Percentiles rank a stretch among this genome's conserved stretches.
phyloP scores from a whole-genome alignment of 2,113 vertebrate genomes.

The Cryptomyrus ogoouensis region DNA sequence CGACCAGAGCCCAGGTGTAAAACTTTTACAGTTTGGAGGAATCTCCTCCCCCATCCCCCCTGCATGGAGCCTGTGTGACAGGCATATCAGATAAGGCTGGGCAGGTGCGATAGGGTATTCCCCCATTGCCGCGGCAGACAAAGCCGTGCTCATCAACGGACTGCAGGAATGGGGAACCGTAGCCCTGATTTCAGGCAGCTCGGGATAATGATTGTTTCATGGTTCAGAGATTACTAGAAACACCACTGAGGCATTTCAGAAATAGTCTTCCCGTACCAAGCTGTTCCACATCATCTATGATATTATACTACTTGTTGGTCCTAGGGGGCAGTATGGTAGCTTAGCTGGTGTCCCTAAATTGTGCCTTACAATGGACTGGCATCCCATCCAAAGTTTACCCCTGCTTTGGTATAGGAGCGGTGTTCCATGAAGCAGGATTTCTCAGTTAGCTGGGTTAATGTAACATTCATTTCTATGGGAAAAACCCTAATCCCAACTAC shows the following conservation, averaged over 20 bases:
- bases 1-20: slow-evolving; percentile 26
- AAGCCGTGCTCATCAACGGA: not conserved
- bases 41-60: slow-evolving; percentile 20
- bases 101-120: slow-evolving; percentile 12
- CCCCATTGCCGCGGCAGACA: slow-evolving; percentile 18
- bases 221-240: not conserved
- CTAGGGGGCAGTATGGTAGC: not conserved
- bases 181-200: not conserved
- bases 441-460: not conserved
- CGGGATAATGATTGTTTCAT: not conserved
- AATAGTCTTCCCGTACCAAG: not conserved
- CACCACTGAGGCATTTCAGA: not conserved
- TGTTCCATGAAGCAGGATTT: not conserved
- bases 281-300: not conserved
- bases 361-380: not conserved
- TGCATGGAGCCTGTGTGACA: slow-evolving; percentile 5
- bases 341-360: not conserved
- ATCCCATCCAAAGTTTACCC: not conserved
- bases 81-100: slow-evolving; percentile 33
- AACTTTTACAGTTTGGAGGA: slow-evolving; percentile 36
- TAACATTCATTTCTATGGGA: not conserved
- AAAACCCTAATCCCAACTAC: not conserved
- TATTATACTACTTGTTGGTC: not conserved
- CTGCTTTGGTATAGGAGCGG: not conserved
- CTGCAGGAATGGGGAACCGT: not conserved